Percentiles rank a stretch among this genome's conserved stretches.
Conservation (phyloP, 2,113 vertebrate genomes). For the Lophius piscatorius region DNA sequence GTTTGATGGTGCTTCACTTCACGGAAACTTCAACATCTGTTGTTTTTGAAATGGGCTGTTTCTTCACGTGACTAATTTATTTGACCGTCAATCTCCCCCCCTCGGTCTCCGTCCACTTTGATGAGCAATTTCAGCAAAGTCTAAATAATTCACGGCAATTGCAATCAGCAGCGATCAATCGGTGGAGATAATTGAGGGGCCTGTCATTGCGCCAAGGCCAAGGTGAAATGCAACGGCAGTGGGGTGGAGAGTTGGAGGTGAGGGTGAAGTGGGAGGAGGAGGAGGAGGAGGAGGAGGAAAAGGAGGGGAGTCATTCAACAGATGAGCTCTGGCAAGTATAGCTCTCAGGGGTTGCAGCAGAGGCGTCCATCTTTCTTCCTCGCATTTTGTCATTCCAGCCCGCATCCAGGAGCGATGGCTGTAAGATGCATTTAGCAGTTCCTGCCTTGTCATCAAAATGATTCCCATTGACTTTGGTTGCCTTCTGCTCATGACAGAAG, state of each 20-base stretch:
- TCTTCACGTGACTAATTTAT: constrained; percentile 59
- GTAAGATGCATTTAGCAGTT: constrained; percentile 62
- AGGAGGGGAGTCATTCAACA: constrained; percentile 61
- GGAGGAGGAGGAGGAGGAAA: not conserved
- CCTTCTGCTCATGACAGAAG: constrained; percentile 59
- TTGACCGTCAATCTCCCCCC: constrained; percentile 47
- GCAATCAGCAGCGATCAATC: constrained; percentile 76
- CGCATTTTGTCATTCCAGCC: constrained; percentile 51
- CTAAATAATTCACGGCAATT: constrained; percentile 79
- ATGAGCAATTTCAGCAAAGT: constrained; percentile 64
- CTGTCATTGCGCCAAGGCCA: constrained; percentile 69
- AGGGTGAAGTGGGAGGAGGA: constrained; percentile 24
- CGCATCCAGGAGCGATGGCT: constrained; percentile 47
- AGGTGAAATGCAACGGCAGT: constrained; percentile 49
- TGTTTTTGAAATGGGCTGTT: constrained; percentile 40
- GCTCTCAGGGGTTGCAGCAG: constrained; percentile 43
- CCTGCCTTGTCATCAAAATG: constrained; percentile 75
- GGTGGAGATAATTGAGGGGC: constrained; percentile 72
- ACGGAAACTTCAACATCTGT: constrained; percentile 44
- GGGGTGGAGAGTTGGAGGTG: constrained; percentile 57
- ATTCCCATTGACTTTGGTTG: constrained; percentile 71
- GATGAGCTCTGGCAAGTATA: constrained; percentile 41
- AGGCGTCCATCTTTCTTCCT: constrained; percentile 53
- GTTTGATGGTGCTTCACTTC: constrained; percentile 10
- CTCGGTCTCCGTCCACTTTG: constrained; percentile 24